Percentiles rank a stretch among this genome's conserved stretches.
phyloP scores from a whole-genome alignment of 1,140 invertebrate genomes.

The Laupala kohalensis region DNA sequence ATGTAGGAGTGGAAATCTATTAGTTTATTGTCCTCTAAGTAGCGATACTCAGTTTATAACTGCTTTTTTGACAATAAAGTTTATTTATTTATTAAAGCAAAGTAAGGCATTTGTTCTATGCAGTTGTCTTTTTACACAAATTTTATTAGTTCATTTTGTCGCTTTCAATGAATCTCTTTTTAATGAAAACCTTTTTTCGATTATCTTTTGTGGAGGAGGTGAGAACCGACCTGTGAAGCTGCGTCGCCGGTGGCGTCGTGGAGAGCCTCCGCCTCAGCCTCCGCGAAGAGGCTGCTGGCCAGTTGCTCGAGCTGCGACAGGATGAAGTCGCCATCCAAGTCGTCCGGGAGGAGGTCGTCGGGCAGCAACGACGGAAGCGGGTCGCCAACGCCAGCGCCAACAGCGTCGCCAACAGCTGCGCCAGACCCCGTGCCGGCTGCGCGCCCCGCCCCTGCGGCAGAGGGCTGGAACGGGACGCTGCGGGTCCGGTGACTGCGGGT shows the following conservation, averaged over 20 bases:
- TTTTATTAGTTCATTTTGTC: too few relatives aligned
- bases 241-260: slow-evolving; percentile 25
- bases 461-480: slow-evolving; percentile 57
- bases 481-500: slow-evolving; percentile 49
- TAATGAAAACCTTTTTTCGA: too few relatives aligned
- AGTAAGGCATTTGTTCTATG: too few relatives aligned
- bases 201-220: too few relatives aligned
- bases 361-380: slow-evolving; percentile 65
- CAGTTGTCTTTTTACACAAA: too few relatives aligned
- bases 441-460: slow-evolving; percentile 64
- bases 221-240: neutral
- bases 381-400: slow-evolving; percentile 48
- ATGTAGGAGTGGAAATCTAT: too few relatives aligned
- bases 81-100: too few relatives aligned
- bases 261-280: slow-evolving; percentile 61
- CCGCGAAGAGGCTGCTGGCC: slow-evolving; percentile 62
- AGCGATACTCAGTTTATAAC: too few relatives aligned
- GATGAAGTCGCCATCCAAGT: slow-evolving; percentile 48
- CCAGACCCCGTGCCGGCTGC: slow-evolving; percentile 40
- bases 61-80: too few relatives aligned
- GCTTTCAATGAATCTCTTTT: too few relatives aligned
- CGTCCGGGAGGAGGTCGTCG: slow-evolving; percentile 56
- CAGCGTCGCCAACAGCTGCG: slow-evolving; percentile 32
- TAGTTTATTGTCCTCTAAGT: too few relatives aligned
- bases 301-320: slow-evolving; percentile 59